phyloP scores from a whole-genome alignment of 2,113 vertebrate species.

The Macrotis lagotis region DNA sequence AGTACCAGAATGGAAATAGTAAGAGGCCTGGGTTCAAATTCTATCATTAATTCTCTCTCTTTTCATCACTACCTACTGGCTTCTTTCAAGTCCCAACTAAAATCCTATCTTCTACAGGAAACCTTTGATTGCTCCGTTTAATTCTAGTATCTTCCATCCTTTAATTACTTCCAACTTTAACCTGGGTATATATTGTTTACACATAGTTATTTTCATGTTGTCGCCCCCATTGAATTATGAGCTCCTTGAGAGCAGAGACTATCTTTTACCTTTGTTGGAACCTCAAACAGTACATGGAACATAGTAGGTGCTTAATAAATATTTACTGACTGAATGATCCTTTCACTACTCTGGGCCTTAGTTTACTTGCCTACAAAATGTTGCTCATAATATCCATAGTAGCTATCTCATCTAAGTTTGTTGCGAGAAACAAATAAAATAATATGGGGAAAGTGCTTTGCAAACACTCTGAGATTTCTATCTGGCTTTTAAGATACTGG shows the following conservation, averaged over 20 bases:
- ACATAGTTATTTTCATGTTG: neutral
- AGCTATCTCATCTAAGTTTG: neutral
- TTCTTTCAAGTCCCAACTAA: no score
- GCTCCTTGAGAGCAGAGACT: neutral
- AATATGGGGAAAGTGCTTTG: no score
- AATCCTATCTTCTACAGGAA: no score
- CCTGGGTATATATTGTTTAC: no score
- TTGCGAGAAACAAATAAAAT: neutral
- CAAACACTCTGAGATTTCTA: neutral
- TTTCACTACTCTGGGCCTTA: neutral
- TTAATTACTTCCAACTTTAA: no score
- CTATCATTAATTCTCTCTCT: no score
- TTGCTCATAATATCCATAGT: neutral
- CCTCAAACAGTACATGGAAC: neutral
- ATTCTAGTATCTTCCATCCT: no score
- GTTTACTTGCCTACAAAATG: constrained; percentile 24
- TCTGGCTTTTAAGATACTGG: neutral
- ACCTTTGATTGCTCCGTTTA: no score
- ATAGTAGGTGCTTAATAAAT: neutral
- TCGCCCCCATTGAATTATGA: neutral
- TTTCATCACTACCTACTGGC: no score
- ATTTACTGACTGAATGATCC: constrained; percentile 10
- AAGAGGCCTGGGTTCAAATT: no score
- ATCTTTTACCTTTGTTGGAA: neutral
- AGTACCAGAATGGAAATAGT: no score